A percentile compares a stretch with the other conserved stretches of the same genome.
These are phyloP conservation scores for Schrankia costaestrigalis DNA, from an alignment of 2,888 invertebrate genomes.

Conservation along the genomic window DNA sequence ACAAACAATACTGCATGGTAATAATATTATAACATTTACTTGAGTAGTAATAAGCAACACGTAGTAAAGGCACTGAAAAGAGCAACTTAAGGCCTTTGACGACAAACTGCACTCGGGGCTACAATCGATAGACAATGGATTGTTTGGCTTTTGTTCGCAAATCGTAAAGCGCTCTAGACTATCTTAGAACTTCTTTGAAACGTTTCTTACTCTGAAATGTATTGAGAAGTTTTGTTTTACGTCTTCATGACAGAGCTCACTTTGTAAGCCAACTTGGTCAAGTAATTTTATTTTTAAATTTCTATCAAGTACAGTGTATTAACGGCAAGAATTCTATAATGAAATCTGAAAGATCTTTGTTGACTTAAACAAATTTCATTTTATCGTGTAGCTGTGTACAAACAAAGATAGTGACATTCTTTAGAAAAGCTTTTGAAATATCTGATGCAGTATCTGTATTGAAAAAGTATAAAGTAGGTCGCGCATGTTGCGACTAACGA, in stretches of 20 bases:
- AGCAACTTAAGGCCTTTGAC: conserved; percentile 65
- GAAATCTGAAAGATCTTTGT: conserved; percentile 21
- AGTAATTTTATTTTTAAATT: conserved; percentile 37
- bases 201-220: conserved; percentile 53
- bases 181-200: conserved; percentile 61
- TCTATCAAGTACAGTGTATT: conserved; percentile 23
- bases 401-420: conserved; percentile 1
- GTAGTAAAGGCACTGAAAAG: conserved; percentile 49
- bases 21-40: conserved; percentile 14
- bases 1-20: conserved; percentile 7
- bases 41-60: conserved; percentile 34
- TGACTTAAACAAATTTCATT: conserved; percentile 19
- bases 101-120: conserved; percentile 68
- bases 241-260: conserved; percentile 39
- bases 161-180: conserved; percentile 59
- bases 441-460: background rate
- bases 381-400: conserved; percentile 7
- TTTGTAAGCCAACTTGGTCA: conserved; percentile 32
- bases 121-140: conserved; percentile 73
- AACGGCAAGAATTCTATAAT: conserved; percentile 19
- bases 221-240: conserved; percentile 48
- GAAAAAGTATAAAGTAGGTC: too few relatives aligned
- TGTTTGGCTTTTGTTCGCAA: conserved; percentile 71
- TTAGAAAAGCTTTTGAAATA: conserved; percentile 4
- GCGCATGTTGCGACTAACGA: too few relatives aligned